Evolutionary conservation across 2,888 invertebrate species (phyloP).

Genomic region (Polymixis flavicincta): DNA sequence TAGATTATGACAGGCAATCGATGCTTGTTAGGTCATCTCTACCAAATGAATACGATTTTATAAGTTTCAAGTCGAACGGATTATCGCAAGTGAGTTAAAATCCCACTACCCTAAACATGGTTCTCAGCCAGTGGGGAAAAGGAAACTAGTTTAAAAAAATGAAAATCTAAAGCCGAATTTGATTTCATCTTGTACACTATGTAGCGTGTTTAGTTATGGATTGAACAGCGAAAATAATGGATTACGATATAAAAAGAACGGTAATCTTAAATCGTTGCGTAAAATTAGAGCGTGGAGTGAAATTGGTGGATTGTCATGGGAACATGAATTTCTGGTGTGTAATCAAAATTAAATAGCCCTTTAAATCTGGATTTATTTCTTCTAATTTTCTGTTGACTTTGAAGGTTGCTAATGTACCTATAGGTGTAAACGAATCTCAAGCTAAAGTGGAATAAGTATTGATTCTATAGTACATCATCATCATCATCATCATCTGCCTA

Average conservation of each 20-base stretch:
- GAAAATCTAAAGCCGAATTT: constrained; percentile 1
- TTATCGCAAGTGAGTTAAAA: neutral
- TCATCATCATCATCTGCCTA: too few species aligned
- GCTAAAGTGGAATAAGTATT: neutral
- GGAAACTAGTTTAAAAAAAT: neutral
- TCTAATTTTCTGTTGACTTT: neutral
- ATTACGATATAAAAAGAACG: constrained; percentile 50
- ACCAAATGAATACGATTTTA: neutral
- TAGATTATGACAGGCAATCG: neutral
- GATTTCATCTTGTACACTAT: constrained; percentile 22
- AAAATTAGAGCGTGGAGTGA: constrained; percentile 52
- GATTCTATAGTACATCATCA: too few species aligned
- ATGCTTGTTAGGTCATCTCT: neutral
- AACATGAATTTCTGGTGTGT: constrained; percentile 43
- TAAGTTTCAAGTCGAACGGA: neutral
- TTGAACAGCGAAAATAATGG: constrained; percentile 34
- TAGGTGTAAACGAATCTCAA: neutral
- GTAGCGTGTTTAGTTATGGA: constrained; percentile 29
- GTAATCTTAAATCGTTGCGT: constrained; percentile 49
- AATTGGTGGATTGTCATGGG: constrained; percentile 58
- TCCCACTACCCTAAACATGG: neutral
- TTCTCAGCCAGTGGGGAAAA: neutral
- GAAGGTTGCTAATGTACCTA: neutral
- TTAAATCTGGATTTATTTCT: neutral
- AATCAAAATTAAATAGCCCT: constrained; percentile 25